Evolutionary conservation across 2,888 invertebrate genomes (phyloP).

Genomic region (Cylindroiulus punctatus): DNA sequence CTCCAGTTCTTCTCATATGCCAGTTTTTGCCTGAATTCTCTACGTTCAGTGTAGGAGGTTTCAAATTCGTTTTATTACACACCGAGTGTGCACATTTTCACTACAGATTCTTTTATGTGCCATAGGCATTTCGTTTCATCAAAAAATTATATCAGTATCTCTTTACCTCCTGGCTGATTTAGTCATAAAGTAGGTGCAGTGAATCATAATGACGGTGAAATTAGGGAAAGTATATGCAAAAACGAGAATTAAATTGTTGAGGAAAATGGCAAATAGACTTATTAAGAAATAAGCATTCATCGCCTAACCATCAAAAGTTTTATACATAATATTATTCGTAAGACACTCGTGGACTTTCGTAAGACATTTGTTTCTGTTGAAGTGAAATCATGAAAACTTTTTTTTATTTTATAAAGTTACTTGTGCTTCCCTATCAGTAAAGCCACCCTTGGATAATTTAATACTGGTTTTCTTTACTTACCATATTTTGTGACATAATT

Average conservation of each 20-base stretch:
- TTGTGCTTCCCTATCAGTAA: background rate
- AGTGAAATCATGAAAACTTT: background rate
- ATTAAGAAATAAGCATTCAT: background rate
- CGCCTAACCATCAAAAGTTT: background rate
- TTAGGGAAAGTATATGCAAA: slow-evolving; percentile 9
- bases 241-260: background rate
- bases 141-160: background rate
- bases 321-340: background rate
- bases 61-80: background rate
- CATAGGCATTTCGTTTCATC: background rate
- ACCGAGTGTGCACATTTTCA: background rate
- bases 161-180: background rate
- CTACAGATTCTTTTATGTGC: background rate
- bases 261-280: background rate
- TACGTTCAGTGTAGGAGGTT: background rate
- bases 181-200: background rate
- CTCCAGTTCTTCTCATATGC: slow-evolving; percentile 29
- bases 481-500: background rate
- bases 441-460: background rate
- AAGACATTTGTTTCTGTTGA: background rate
- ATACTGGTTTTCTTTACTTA: background rate
- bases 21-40: slow-evolving; percentile 41
- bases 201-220: background rate
- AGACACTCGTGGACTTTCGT: too few relatives aligned
- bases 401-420: background rate